Conservation (phyloP, 2,797 vertebrate genomes). For the Telmatherina bonti region DNA sequence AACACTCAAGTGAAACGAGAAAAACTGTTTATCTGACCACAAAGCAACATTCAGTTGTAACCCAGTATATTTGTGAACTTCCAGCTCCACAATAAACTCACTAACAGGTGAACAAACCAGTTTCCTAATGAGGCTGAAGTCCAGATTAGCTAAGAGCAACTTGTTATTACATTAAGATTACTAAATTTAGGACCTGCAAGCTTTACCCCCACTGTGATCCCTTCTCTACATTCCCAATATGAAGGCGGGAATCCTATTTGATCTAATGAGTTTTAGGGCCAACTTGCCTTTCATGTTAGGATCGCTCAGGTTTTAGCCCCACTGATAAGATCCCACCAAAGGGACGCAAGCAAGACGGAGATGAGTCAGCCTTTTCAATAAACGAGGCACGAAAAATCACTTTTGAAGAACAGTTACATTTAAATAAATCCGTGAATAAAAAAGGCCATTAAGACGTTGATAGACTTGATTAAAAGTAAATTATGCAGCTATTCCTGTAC, state of each 20-base stretch:
- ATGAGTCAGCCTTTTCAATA: slow-evolving; percentile 13
- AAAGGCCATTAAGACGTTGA: slow-evolving; percentile 28
- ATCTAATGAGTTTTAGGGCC: slow-evolving; percentile 25
- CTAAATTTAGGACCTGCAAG: neutral
- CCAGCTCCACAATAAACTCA: slow-evolving; percentile 47
- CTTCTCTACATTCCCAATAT: slow-evolving; percentile 3
- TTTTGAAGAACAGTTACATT: slow-evolving; percentile 10
- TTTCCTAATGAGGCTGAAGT: neutral
- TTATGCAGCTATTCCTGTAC: slow-evolving; percentile 37
- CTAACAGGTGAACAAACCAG: slow-evolving; percentile 35
- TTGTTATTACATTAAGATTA: slow-evolving; percentile 6
- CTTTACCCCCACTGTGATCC: slow-evolving; percentile 3
- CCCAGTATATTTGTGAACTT: neutral
- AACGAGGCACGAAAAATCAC: slow-evolving; percentile 24
- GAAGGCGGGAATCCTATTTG: slow-evolving; percentile 18
- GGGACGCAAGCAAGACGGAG: slow-evolving; percentile 17
- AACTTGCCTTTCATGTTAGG: slow-evolving; percentile 26
- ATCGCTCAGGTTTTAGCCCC: slow-evolving; percentile 5
- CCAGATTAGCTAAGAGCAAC: slow-evolving; percentile 8
- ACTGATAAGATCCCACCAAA: slow-evolving; percentile 11
- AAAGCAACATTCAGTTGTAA: too few relatives aligned
- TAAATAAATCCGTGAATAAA: slow-evolving; percentile 28
- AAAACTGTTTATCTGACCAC: neutral
- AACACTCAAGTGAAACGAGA: neutral
- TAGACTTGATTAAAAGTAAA: slow-evolving; percentile 51